Evolutionary conservation across 2,797 vertebrate species (phyloP).

Genomic region (Rhynchonycteris naso): DNA sequence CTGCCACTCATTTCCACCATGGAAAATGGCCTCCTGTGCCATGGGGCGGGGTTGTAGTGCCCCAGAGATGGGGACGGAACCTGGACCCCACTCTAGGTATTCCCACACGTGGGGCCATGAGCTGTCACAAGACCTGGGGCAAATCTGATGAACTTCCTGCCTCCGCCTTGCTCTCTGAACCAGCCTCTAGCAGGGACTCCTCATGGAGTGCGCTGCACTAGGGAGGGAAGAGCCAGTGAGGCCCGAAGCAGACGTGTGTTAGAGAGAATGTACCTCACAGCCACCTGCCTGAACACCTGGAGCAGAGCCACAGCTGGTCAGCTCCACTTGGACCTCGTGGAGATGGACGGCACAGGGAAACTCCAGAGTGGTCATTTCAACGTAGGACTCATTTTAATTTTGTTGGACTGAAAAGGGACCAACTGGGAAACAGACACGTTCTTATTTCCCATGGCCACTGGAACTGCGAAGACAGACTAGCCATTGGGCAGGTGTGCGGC

Average conservation of each 20-base stretch:
- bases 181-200: too few relatives aligned
- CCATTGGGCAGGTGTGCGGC: not conserved
- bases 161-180: too few relatives aligned
- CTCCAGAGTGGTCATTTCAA: not conserved
- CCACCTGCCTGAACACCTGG: conserved; percentile 16
- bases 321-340: not conserved
- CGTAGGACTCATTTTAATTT: conserved; percentile 17
- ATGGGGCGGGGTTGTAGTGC: fast-evolving
- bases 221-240: too few relatives aligned
- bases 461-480: not conserved
- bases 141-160: not conserved
- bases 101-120: not conserved
- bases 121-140: not conserved
- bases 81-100: not conserved
- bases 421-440: not conserved
- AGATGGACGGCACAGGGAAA: not conserved
- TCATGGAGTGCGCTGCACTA: too few relatives aligned
- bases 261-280: not conserved
- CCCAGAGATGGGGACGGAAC: not conserved
- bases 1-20: not conserved
- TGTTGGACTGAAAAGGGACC: not conserved
- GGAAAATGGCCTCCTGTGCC: not conserved
- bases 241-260: not conserved
- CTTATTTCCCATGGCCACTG: not conserved
- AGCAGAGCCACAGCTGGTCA: not conserved